These are phyloP conservation scores for Grammomys surdaster DNA, from an alignment of 2,113 vertebrate genomes.

Conservation along the genomic window DNA sequence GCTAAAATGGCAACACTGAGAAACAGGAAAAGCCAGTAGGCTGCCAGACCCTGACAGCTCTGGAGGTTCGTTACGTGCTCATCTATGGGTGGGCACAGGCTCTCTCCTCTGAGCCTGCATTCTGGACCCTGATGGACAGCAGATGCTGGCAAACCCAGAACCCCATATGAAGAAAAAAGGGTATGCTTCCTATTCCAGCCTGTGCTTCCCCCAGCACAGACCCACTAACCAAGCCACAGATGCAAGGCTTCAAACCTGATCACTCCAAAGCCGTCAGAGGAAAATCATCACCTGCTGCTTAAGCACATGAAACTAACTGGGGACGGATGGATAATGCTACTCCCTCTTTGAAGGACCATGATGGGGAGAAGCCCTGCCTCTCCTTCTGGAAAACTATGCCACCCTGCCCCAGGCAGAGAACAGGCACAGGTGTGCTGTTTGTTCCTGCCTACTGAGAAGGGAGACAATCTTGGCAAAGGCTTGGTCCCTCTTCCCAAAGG, in stretches of 20 bases:
- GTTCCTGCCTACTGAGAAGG: not conserved
- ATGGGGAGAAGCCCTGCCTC: not conserved
- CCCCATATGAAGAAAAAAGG: not conserved
- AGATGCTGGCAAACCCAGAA: too few relatives aligned
- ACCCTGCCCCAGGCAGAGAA: not conserved
- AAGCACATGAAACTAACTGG: not conserved
- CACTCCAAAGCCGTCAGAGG: not conserved
- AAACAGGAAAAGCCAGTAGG: not conserved
- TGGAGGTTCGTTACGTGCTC: not conserved
- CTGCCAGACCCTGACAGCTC: not conserved
- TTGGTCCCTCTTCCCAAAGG: not conserved
- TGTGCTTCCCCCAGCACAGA: accelerated
- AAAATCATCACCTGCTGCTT: not conserved
- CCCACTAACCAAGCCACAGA: not conserved
- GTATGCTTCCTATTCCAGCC: not conserved
- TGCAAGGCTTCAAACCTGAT: not conserved
- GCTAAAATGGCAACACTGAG: not conserved
- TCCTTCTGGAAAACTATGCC: not conserved
- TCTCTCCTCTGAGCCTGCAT: not conserved
- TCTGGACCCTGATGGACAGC: not conserved
- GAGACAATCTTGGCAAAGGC: not conserved
- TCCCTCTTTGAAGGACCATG: not conserved
- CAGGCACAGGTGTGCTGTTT: not conserved
- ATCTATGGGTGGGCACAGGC: not conserved
- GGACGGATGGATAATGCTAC: not conserved